Percentiles rank a stretch among this genome's conserved stretches.
These are phyloP conservation scores for Takifugu rubripes DNA, from an alignment of 2,797 vertebrate genomes.

Conservation along the genomic window DNA sequence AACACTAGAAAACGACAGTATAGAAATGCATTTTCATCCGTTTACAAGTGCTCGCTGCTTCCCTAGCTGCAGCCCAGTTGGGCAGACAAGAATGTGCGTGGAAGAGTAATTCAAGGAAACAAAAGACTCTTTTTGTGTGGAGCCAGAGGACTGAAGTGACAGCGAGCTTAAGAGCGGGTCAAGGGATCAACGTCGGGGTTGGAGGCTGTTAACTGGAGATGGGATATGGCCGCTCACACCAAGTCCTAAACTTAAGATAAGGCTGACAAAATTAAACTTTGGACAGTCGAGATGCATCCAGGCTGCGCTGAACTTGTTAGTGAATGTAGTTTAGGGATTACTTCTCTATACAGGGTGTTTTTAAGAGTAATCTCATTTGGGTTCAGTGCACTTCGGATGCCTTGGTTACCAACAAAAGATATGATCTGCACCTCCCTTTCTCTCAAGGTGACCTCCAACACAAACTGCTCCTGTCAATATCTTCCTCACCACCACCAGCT, in stretches of 20 bases:
- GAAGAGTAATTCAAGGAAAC: slow-evolving; percentile 42
- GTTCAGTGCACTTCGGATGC: no score
- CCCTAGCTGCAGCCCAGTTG: slow-evolving; percentile 10
- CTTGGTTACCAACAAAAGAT: no score
- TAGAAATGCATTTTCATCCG: no score
- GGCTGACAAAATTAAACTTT: background rate
- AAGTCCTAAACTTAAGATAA: background rate
- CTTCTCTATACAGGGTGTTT: no score
- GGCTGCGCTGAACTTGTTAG: no score
- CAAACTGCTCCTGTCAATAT: background rate
- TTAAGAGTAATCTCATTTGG: no score
- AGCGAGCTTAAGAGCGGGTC: slow-evolving; percentile 58
- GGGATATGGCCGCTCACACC: slow-evolving; percentile 2
- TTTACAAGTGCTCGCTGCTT: background rate
- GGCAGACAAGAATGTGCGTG: slow-evolving; percentile 49
- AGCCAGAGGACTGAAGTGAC: slow-evolving; percentile 56
- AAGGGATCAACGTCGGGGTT: slow-evolving; percentile 50
- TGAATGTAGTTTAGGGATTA: no score
- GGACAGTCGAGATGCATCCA: no score
- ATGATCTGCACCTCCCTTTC: no score
- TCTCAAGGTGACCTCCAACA: background rate
- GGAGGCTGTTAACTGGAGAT: slow-evolving; percentile 37
- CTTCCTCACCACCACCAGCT: background rate
- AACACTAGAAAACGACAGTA: no score
- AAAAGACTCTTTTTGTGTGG: slow-evolving; percentile 67